These are phyloP conservation scores for Amiota communis DNA, from an alignment of 2,888 invertebrate species.

Conservation along the genomic window DNA sequence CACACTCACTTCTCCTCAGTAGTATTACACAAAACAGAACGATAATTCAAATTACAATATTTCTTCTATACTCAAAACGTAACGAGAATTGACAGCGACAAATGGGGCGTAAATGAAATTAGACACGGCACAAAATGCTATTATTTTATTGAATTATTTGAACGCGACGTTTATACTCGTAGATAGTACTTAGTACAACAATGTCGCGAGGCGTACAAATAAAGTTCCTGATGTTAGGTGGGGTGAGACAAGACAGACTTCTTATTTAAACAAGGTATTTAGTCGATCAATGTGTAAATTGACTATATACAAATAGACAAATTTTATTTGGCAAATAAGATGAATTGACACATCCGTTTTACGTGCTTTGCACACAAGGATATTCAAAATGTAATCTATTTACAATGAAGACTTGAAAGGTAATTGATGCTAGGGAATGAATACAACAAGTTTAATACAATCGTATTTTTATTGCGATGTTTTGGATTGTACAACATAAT, in stretches of 20 bases:
- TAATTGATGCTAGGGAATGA: no score
- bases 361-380: no score
- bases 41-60: slow-evolving; percentile 40
- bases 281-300: slow-evolving; percentile 19
- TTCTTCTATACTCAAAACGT: slow-evolving; percentile 32
- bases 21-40: slow-evolving; percentile 16
- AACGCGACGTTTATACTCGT: background rate
- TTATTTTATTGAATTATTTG: slow-evolving; percentile 61
- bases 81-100: slow-evolving; percentile 54
- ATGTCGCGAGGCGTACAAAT: slow-evolving; percentile 34
- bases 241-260: background rate
- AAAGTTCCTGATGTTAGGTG: background rate
- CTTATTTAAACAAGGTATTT: slow-evolving; percentile 7
- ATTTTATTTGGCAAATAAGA: background rate
- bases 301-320: background rate
- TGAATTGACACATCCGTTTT: background rate
- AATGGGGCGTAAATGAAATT: slow-evolving; percentile 66
- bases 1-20: no score
- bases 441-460: no score
- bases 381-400: no score
- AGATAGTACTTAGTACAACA: background rate
- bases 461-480: no score
- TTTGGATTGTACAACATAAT: no score
- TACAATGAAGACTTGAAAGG: no score
- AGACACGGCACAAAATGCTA: slow-evolving; percentile 65